These are phyloP conservation scores for Rousettus madagascariensis DNA, from an alignment of 2,797 vertebrate species.

Conservation along the genomic window DNA sequence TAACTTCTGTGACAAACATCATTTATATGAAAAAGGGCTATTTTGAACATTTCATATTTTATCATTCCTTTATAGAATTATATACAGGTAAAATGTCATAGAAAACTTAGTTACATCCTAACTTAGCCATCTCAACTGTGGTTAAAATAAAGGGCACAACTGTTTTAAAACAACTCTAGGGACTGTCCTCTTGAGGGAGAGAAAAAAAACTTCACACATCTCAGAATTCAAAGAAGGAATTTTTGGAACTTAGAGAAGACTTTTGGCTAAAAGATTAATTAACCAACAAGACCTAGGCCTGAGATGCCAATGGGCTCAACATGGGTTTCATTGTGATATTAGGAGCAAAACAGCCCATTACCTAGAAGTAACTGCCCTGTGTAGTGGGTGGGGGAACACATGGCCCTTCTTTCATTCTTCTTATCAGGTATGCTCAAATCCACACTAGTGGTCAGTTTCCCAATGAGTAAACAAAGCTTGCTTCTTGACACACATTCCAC, in stretches of 20 bases:
- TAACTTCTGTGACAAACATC: neutral
- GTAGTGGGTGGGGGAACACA: neutral
- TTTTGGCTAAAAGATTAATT: neutral
- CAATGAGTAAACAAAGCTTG: constrained; percentile 70
- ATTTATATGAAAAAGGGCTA: neutral
- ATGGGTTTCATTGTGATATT: neutral
- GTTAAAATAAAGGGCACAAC: constrained; percentile 23
- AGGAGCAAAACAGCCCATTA: neutral
- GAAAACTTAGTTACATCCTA: constrained; percentile 28
- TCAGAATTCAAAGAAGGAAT: constrained; percentile 51
- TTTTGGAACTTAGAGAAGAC: constrained; percentile 35
- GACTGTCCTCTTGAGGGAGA: neutral
- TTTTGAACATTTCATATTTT: constrained; percentile 4
- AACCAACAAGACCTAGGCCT: neutral
- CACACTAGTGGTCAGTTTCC: neutral
- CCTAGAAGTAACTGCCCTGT: neutral
- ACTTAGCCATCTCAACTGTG: constrained; percentile 7
- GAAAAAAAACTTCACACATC: constrained; percentile 28
- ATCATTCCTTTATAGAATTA: neutral
- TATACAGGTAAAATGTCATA: constrained; percentile 21
- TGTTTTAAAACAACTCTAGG: neutral
- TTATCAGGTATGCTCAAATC: constrained; percentile 2
- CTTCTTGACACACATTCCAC: constrained; percentile 76
- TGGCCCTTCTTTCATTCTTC: neutral
- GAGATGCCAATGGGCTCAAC: neutral